phyloP scores from a whole-genome alignment of 2,113 vertebrate genomes.

The Corythoichthys haematopterus region DNA sequence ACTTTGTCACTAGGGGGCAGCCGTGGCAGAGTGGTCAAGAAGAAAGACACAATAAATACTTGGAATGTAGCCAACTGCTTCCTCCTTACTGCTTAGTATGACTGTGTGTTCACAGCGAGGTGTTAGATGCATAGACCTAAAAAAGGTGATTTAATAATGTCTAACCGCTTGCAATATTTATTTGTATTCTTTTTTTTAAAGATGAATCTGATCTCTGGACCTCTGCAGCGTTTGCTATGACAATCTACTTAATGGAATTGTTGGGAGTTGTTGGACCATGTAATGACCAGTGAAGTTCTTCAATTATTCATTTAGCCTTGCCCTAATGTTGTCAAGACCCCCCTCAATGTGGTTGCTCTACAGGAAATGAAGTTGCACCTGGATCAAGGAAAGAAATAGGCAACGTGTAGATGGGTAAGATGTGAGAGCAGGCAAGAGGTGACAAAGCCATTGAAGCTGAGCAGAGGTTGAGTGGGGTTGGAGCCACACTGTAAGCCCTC shows the following conservation, averaged over 20 bases:
- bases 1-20: background rate
- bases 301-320: background rate
- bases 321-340: background rate
- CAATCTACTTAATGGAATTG: background rate
- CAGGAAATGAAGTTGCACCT: slow-evolving; percentile 61
- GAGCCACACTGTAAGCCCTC: slow-evolving; percentile 65
- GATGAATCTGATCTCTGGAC: background rate
- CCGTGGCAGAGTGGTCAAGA: background rate
- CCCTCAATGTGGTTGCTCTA: slow-evolving; percentile 1
- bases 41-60: background rate
- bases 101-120: background rate
- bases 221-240: background rate
- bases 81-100: background rate
- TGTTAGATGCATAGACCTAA: background rate
- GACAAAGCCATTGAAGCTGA: slow-evolving; percentile 63
- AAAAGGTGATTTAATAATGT: background rate
- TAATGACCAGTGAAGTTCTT: slow-evolving; percentile 4
- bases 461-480: slow-evolving; percentile 67
- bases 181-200: background rate
- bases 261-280: background rate
- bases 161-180: too few species aligned
- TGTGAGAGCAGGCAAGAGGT: slow-evolving; percentile 45
- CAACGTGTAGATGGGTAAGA: slow-evolving; percentile 42
- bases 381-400: slow-evolving; percentile 46
- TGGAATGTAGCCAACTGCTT: background rate